phyloP scores from a whole-genome alignment of 2,797 vertebrate genomes.

The Carcharodon carcharias region DNA sequence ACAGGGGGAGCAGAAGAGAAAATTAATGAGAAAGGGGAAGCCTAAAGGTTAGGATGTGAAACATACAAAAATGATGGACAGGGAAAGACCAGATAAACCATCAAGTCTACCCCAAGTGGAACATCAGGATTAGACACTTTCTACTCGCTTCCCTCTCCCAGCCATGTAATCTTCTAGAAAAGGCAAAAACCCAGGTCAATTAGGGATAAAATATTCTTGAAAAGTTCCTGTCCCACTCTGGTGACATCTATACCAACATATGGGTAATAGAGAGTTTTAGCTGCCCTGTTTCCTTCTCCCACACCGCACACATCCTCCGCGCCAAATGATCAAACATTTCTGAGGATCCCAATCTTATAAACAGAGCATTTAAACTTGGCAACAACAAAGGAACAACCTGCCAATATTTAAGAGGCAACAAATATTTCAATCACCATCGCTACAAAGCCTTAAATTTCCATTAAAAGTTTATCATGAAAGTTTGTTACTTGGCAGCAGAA shows the following conservation, averaged over 20 bases:
- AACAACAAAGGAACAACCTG: background rate
- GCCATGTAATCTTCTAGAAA: background rate
- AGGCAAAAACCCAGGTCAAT: background rate
- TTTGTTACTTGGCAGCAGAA: slow-evolving; percentile 6
- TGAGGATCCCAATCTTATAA: background rate
- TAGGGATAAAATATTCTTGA: background rate
- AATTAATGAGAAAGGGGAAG: background rate
- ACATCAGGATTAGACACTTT: too few relatives aligned
- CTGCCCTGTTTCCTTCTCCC: background rate
- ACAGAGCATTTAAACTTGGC: background rate
- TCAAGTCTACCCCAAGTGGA: background rate
- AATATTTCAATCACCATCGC: slow-evolving; percentile 24
- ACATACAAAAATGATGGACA: background rate
- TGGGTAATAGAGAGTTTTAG: background rate
- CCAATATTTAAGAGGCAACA: slow-evolving; percentile 26
- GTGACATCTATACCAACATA: background rate
- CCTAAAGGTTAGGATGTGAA: background rate
- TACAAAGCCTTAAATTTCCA: background rate
- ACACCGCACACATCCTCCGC: background rate
- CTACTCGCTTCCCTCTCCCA: background rate
- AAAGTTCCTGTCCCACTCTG: background rate
- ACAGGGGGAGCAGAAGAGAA: background rate
- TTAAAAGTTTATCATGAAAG: background rate
- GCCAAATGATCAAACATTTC: background rate
- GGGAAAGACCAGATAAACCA: background rate